These are phyloP conservation scores for Ridgeia piscesae DNA, from an alignment of 1,140 invertebrate genomes.

Conservation along the genomic window DNA sequence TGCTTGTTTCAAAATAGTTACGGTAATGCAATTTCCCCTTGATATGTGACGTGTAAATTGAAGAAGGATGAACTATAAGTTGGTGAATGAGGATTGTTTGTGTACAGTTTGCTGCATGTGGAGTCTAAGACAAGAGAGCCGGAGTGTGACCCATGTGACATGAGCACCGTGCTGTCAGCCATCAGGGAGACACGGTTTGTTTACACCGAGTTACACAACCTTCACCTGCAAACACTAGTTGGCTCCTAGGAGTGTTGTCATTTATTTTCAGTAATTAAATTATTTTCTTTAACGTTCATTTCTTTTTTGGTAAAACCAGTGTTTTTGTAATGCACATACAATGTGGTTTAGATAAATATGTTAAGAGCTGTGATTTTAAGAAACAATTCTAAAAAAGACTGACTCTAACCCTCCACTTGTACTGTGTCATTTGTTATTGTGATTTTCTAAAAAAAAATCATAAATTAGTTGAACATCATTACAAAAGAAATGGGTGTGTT, in stretches of 20 bases:
- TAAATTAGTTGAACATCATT: background rate
- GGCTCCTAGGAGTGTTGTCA: background rate
- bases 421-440: too few relatives aligned
- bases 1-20: background rate
- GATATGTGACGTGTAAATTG: background rate
- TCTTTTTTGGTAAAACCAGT: too few relatives aligned
- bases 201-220: background rate
- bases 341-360: too few relatives aligned
- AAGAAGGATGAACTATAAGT: too few relatives aligned
- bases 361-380: too few relatives aligned
- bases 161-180: slow-evolving; percentile 1
- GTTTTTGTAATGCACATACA: too few relatives aligned
- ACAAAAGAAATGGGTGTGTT: background rate
- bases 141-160: background rate
- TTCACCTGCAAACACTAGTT: background rate
- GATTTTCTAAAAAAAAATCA: too few relatives aligned
- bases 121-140: background rate
- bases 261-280: background rate
- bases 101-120: background rate
- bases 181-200: slow-evolving; percentile 13
- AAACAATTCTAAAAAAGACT: too few relatives aligned
- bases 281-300: too few relatives aligned
- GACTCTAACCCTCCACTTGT: too few relatives aligned
- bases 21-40: background rate
- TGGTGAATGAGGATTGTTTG: background rate